These are phyloP conservation scores for Chelonus insularis DNA, from an alignment of 1,140 invertebrate species.

Conservation along the genomic window DNA sequence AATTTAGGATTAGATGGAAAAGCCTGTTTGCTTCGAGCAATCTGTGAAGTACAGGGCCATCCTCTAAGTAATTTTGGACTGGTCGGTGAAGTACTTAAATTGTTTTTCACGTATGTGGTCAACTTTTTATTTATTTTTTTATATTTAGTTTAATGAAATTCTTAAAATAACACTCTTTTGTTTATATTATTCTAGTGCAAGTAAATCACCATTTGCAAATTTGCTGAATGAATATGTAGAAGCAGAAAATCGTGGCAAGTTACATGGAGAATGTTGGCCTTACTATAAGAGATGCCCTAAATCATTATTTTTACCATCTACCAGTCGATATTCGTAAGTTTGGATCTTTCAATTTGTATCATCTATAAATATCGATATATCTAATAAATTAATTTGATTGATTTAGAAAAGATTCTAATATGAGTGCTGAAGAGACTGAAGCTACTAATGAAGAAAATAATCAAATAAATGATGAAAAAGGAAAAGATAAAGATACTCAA, in stretches of 20 bases:
- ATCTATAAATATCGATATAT: no score
- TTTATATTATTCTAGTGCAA: constrained; percentile 66
- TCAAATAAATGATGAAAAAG: constrained; percentile 12
- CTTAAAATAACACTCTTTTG: constrained; percentile 39
- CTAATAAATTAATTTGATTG: neutral
- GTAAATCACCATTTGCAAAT: constrained; percentile 75
- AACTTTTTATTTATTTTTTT: constrained; percentile 11
- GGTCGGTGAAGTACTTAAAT: constrained; percentile 75
- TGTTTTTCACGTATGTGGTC: constrained; percentile 82
- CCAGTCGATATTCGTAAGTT: constrained; percentile 71
- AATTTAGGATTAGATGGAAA: constrained; percentile 80
- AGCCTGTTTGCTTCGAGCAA: constrained; percentile 78
- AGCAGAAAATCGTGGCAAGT: constrained; percentile 75
- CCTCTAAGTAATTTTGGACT: constrained; percentile 76
- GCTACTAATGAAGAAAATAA: no score
- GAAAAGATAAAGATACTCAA: constrained; percentile 20
- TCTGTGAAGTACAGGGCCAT: constrained; percentile 83
- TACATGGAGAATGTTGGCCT: constrained; percentile 79
- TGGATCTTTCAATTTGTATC: no score
- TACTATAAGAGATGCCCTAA: constrained; percentile 82
- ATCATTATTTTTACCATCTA: constrained; percentile 71
- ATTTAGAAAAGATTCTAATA: constrained; percentile 36
- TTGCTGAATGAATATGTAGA: constrained; percentile 75
- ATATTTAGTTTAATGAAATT: constrained; percentile 13
- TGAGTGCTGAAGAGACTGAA: constrained; percentile 19